Evolutionary conservation across 2,113 vertebrate species (phyloP).

Genomic region (Pycnonotus jocosus): DNA sequence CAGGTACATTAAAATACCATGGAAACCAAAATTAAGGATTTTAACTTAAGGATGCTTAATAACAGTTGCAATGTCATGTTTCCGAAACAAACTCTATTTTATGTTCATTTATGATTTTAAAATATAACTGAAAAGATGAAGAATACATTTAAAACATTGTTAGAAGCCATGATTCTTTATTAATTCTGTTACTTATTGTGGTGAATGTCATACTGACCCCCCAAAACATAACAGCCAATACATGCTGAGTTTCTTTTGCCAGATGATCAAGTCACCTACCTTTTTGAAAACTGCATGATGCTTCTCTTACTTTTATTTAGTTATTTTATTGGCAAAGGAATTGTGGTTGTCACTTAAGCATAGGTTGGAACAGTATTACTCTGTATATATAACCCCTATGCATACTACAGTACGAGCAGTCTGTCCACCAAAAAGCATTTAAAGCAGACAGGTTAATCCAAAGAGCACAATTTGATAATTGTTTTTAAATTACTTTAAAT

Average conservation of each 20-base stretch:
- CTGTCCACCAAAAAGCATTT: not conserved
- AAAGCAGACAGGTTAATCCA: not conserved
- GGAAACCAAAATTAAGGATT: not conserved
- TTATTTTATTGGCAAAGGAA: not conserved
- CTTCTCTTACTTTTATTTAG: not conserved
- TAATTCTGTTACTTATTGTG: not conserved
- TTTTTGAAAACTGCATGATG: not conserved
- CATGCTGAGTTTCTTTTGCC: not conserved
- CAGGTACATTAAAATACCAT: constrained; percentile 74
- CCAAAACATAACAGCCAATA: not conserved
- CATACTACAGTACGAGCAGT: not conserved
- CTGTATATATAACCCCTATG: not conserved
- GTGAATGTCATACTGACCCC: not conserved
- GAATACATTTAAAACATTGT: not conserved
- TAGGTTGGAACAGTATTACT: not conserved
- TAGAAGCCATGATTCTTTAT: not conserved
- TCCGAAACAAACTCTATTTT: not conserved
- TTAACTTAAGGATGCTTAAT: not conserved
- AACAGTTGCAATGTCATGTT: not conserved
- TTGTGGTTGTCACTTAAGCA: not conserved
- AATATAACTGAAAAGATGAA: not conserved
- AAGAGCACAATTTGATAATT: not conserved
- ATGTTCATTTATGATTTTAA: not conserved
- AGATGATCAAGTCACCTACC: not conserved
- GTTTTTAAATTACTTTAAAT: not conserved